Percentiles rank a stretch among this genome's conserved stretches.
These are phyloP conservation scores for Eulemur rufifrons DNA, from an alignment of 2,113 vertebrate species.

Conservation along the genomic window DNA sequence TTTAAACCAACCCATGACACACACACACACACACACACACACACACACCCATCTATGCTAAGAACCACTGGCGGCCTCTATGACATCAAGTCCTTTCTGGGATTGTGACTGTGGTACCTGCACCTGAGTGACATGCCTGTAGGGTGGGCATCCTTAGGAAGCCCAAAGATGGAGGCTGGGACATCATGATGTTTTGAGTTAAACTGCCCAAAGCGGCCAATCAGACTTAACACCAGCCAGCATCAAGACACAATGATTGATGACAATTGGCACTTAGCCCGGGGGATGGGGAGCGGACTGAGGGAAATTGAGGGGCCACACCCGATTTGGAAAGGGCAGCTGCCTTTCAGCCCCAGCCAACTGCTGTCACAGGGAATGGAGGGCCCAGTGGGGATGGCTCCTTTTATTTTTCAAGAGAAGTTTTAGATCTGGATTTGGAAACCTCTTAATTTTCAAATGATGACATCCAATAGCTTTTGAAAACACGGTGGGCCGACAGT, in stretches of 20 bases:
- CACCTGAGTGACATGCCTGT: not conserved
- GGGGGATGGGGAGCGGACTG: not conserved
- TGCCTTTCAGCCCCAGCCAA: not conserved
- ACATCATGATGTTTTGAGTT: not conserved
- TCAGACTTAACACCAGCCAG: not conserved
- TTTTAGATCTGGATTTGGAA: not conserved
- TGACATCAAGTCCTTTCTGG: not conserved
- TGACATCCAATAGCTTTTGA: not conserved
- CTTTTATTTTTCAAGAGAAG: not conserved
- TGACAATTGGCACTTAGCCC: not conserved
- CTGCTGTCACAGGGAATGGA: too few species aligned
- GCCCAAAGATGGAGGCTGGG: not conserved
- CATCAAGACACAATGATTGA: not conserved
- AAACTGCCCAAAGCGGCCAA: not conserved
- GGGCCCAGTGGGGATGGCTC: not conserved
- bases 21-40: too few species aligned
- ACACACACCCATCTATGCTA: not conserved
- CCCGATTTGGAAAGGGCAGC: not conserved
- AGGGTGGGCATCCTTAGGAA: not conserved
- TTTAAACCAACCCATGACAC: not conserved
- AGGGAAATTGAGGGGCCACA: not conserved
- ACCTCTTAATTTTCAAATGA: constrained; percentile 22
- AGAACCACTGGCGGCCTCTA: not conserved
- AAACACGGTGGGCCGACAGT: not conserved
- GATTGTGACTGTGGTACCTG: not conserved